phyloP scores from a whole-genome alignment of 2,888 invertebrate species.

The Amphipoea lucens region DNA sequence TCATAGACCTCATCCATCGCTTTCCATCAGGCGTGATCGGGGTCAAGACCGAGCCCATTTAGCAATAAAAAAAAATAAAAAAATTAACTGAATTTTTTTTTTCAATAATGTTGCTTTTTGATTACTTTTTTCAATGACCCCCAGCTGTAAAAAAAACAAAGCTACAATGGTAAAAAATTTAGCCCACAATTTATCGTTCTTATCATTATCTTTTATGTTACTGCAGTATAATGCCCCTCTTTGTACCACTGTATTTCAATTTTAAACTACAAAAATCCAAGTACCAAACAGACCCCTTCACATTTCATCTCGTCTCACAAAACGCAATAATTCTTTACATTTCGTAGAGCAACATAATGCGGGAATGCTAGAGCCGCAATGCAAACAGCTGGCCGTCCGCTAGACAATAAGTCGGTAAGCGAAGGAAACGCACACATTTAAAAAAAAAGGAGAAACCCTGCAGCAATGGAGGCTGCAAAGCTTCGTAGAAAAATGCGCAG shows the following conservation, averaged over 20 bases:
- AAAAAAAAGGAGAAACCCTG: constrained; percentile 42
- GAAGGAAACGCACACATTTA: constrained; percentile 71
- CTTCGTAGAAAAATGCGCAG: constrained; percentile 55
- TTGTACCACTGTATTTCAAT: constrained; percentile 21
- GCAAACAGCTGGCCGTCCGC: constrained; percentile 76
- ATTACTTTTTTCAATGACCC: neutral
- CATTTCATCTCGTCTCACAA: constrained; percentile 32
- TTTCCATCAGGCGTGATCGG: no score
- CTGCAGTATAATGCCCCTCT: neutral
- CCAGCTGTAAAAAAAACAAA: neutral
- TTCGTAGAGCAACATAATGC: constrained; percentile 62
- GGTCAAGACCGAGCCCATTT: no score
- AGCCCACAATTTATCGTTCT: neutral
- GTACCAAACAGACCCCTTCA: constrained; percentile 14
- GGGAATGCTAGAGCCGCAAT: constrained; percentile 76
- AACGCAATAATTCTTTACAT: constrained; percentile 49
- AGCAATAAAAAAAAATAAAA: no score
- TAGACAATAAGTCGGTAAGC: constrained; percentile 75
- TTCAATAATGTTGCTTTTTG: neutral
- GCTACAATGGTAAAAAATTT: neutral
- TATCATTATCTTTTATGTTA: neutral
- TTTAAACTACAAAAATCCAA: constrained; percentile 6
- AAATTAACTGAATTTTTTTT: no score
- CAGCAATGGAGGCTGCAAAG: constrained; percentile 32
- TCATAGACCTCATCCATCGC: no score